These are phyloP conservation scores for Columba livia DNA, from an alignment of 2,113 vertebrate genomes.

Conservation along the genomic window DNA sequence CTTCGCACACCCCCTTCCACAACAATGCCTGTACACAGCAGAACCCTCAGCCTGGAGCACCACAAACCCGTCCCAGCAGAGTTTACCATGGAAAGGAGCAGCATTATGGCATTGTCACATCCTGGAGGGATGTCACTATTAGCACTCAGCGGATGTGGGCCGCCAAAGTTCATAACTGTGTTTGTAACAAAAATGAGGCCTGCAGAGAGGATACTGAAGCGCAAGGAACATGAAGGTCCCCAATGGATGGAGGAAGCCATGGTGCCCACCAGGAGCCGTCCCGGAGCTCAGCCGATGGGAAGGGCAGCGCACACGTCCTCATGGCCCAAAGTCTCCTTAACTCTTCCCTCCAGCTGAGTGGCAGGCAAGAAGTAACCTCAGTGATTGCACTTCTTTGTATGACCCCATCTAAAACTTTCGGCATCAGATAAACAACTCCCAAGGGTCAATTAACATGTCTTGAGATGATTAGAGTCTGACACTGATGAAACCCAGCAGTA, in stretches of 20 bases:
- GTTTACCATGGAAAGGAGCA: neutral
- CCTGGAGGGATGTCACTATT: neutral
- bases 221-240: neutral
- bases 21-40: neutral
- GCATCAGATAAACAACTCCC: conserved; percentile 74
- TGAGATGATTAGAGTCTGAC: conserved; percentile 84
- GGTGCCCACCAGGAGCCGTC: fast-evolving
- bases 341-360: neutral
- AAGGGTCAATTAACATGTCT: conserved; percentile 86
- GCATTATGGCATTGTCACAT: neutral
- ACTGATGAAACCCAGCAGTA: conserved; percentile 84
- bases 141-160: neutral
- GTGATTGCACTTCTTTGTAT: conserved; percentile 50
- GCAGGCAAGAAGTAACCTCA: conserved; percentile 39
- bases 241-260: neutral
- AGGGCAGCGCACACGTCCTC: neutral
- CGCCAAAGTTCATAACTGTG: neutral
- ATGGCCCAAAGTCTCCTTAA: neutral
- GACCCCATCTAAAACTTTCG: conserved; percentile 67
- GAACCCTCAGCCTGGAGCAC: neutral
- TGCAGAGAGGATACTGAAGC: neutral
- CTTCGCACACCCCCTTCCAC: neutral
- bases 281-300: neutral
- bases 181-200: neutral
- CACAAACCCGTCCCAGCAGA: neutral